Base-by-base conservation (phyloP, 2,113 vertebrate genomes). In the Leuciscus idus region DNA sequence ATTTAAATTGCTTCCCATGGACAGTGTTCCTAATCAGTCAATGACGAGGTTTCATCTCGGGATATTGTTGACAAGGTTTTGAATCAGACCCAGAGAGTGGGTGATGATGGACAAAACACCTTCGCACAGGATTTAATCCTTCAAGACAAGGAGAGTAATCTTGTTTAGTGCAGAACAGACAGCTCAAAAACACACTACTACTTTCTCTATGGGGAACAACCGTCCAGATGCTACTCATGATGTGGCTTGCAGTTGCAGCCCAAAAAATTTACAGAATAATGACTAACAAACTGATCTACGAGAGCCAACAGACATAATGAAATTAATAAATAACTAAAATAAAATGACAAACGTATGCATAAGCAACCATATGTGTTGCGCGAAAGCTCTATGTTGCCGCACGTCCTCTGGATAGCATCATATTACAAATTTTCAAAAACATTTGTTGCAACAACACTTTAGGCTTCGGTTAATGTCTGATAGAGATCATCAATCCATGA, bases 151-250 rank as follows among this genome's bases (percentile, higher is more conserved):
- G 43, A 33, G 59, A 79, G 12, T 43, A 36, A 77, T 33, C 48
- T 66, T 39, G 57, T 48, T 81, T 30, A 81, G 61, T 28, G 59
- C n/a, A 11, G 36, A 46, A 81, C 11, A 46, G n/a, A 66, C 59
- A 28, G 13, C n/a, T 36, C 59, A 28, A 28, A 28, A 81, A 64
- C 36, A 28, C 46, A 26, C 33, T 9, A n/a, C 11, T 62, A 0
- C 79, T 48, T 80, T 64, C 39, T 30, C n/a, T 19, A 19, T 48
- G 23, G 78, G 59, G 78, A 81, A 43, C 1, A 21, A 19, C 13
- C n/a, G 1, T 30, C 17, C 81, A 87, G 80, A 79, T 62, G 74
- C 66, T 84, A 13, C 61, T 64, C 36, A 43, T 39, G 21, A 87
- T 57, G 50, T 43, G 76, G 36, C 48, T 55, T 28, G 11, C 52